These are phyloP conservation scores for Ptyas mucosa DNA, from an alignment of 2,113 vertebrate species.

Conservation along the genomic window DNA sequence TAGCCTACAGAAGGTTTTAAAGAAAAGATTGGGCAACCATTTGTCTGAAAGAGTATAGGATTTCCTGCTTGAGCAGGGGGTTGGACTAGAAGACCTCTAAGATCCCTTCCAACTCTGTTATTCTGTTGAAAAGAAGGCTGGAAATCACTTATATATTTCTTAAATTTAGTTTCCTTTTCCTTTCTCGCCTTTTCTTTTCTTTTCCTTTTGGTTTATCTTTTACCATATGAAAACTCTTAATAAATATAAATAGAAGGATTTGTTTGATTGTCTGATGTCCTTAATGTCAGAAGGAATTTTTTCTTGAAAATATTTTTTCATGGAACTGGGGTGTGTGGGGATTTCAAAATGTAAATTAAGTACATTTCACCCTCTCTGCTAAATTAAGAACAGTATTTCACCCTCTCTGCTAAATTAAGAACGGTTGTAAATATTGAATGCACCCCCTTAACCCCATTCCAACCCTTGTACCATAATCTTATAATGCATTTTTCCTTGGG, in stretches of 20 bases:
- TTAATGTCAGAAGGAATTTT: background rate
- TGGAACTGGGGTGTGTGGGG: background rate
- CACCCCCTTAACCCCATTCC: background rate
- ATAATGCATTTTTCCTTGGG: background rate
- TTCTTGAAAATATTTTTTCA: background rate
- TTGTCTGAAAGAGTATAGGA: background rate
- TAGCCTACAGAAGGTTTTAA: background rate
- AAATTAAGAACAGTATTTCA: background rate
- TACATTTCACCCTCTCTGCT: background rate
- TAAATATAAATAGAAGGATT: background rate
- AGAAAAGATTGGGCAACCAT: background rate
- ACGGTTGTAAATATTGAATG: background rate
- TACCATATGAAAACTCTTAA: background rate
- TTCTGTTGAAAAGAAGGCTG: background rate
- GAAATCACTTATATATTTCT: background rate
- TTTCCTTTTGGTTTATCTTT: background rate
- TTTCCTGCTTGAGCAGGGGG: background rate
- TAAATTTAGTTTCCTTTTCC: background rate
- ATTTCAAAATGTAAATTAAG: background rate
- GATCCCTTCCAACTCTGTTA: background rate
- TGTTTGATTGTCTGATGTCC: background rate
- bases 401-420: background rate
- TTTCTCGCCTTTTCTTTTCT: background rate
- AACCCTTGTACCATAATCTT: background rate
- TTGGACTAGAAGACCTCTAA: background rate